phyloP scores from a whole-genome alignment of 1,140 invertebrate species.

The Drosophila ogumai region DNA sequence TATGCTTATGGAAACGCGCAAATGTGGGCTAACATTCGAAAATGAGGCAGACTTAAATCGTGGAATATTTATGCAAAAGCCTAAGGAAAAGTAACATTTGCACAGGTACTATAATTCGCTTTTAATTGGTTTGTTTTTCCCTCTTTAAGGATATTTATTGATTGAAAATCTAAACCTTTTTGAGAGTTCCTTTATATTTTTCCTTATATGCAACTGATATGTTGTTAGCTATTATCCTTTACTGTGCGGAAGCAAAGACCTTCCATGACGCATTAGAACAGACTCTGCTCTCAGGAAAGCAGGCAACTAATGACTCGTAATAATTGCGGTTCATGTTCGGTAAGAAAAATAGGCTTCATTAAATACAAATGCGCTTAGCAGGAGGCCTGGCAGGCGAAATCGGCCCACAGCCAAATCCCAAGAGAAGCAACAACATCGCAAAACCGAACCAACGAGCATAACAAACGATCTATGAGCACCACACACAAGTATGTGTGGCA shows the following conservation, averaged over 20 bases:
- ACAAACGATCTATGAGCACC: constrained; percentile 52
- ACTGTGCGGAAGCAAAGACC: not conserved
- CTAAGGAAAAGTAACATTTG: not conserved
- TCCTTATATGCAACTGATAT: not conserved
- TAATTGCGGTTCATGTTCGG: constrained; percentile 70
- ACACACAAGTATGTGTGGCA: not conserved
- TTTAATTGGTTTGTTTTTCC: constrained; percentile 15
- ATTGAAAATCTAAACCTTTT: not conserved
- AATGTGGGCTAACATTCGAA: constrained; percentile 57
- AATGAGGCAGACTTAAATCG: constrained; percentile 5
- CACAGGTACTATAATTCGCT: not conserved
- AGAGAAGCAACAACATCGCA: constrained; percentile 26
- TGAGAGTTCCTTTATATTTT: not conserved
- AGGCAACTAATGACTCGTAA: constrained; percentile 73
- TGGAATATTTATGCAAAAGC: not conserved
- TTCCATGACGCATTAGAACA: constrained; percentile 17
- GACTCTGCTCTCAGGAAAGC: constrained; percentile 30
- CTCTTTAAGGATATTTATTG: not conserved
- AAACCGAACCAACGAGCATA: constrained; percentile 54
- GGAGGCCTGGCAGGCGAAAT: constrained; percentile 38
- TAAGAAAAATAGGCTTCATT: constrained; percentile 78
- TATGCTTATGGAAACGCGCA: constrained; percentile 42
- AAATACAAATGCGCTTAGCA: constrained; percentile 74
- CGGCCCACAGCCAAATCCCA: constrained; percentile 12
- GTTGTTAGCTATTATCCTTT: constrained; percentile 10